Evolutionary conservation across 2,888 invertebrate species (phyloP).

Genomic region (Pycnomerus fuliginosus): DNA sequence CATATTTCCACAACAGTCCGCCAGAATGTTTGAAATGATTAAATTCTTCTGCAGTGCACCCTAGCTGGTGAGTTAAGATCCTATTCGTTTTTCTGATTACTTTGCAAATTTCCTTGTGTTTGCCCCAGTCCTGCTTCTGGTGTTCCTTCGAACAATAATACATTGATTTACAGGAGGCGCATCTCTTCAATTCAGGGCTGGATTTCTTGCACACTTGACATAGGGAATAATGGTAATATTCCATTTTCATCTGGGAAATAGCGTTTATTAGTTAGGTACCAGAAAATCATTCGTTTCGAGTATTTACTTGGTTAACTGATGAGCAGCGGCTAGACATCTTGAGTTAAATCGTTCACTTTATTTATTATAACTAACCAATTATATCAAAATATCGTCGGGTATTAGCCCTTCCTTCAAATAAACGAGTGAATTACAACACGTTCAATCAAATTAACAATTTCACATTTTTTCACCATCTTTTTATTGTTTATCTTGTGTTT

Average conservation of each 20-base stretch:
- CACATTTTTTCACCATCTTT: too few species aligned
- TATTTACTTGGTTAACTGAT: too few species aligned
- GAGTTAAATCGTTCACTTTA: too few species aligned
- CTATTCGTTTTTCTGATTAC: slow-evolving; percentile 5
- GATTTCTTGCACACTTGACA: slow-evolving; percentile 5
- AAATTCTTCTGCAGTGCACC: slow-evolving; percentile 1
- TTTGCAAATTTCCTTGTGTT: slow-evolving; percentile 5
- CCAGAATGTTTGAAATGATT: slow-evolving; percentile 6
- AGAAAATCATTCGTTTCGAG: too few species aligned
- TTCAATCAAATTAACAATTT: too few species aligned
- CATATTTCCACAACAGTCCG: slow-evolving; percentile 1
- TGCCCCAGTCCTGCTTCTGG: slow-evolving; percentile 4
- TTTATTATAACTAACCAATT: too few species aligned
- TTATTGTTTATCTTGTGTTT: too few species aligned
- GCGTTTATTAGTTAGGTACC: too few species aligned
- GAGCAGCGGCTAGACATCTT: too few species aligned
- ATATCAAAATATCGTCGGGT: too few species aligned
- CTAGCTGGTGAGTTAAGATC: neutral
- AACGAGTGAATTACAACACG: too few species aligned
- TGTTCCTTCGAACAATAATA: slow-evolving; percentile 5
- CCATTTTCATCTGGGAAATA: slow-evolving; percentile 4
- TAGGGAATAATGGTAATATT: slow-evolving; percentile 5
- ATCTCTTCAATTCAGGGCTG: slow-evolving; percentile 2
- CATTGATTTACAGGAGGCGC: neutral
- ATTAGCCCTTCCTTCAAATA: too few species aligned